Percentiles rank a stretch among this genome's conserved stretches.
These are phyloP conservation scores for Centroberyx gerrardi DNA, from an alignment of 2,797 vertebrate species.

Conservation along the genomic window DNA sequence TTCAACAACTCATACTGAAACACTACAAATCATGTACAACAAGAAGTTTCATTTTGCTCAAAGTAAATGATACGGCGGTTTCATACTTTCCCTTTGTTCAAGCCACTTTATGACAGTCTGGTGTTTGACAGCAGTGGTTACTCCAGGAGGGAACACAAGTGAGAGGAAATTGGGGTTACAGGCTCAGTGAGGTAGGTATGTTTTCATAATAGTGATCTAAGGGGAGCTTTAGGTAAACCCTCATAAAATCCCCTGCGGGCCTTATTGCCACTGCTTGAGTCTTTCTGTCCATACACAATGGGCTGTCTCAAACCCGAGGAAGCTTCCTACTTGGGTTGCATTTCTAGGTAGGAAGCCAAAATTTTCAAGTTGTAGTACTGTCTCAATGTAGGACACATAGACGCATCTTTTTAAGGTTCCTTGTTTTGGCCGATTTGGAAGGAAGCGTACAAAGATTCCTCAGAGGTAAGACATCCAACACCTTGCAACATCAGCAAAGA, in stretches of 20 bases:
- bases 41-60: no score
- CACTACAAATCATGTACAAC: neutral
- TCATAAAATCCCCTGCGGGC: constrained; percentile 8
- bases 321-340: no score
- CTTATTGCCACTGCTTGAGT: neutral
- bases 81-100: neutral
- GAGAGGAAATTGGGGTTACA: constrained; percentile 59
- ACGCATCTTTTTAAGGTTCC: no score
- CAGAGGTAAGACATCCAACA: no score
- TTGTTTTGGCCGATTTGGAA: no score
- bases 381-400: no score
- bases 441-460: no score
- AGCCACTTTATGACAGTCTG: constrained; percentile 1
- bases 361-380: no score
- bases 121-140: constrained; percentile 26
- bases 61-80: no score
- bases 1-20: constrained; percentile 13
- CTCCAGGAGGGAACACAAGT: constrained; percentile 21
- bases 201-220: constrained; percentile 49
- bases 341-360: no score
- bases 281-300: neutral
- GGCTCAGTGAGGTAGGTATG: constrained; percentile 43
- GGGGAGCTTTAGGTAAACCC: constrained; percentile 19
- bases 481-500: no score
- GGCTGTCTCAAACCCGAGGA: no score